Evolutionary conservation across 2,888 invertebrate genomes (phyloP).

Genomic region (Timandra comae): DNA sequence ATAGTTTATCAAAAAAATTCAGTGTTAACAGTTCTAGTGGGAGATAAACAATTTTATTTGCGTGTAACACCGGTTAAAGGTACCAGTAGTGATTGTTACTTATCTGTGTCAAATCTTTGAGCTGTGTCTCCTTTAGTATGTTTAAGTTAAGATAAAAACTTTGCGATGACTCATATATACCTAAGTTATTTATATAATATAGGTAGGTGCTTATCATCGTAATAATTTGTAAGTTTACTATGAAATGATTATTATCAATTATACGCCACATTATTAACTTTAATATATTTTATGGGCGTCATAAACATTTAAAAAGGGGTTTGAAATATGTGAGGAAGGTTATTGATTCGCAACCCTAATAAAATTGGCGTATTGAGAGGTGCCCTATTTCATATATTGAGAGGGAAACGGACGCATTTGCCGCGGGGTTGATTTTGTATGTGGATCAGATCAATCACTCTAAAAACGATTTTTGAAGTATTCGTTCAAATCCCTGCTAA

Average conservation of each 20-base stretch:
- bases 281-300: conserved; percentile 27
- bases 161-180: not conserved
- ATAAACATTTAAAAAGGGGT: conserved; percentile 46
- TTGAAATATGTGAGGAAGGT: conserved; percentile 39
- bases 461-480: conserved; percentile 32
- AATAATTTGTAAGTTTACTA: not conserved
- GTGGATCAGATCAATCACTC: conserved; percentile 42
- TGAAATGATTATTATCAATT: conserved; percentile 25
- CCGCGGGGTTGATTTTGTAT: conserved; percentile 47
- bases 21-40: conserved; percentile 32
- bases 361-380: conserved; percentile 60
- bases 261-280: conserved; percentile 31
- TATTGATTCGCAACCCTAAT: conserved; percentile 70
- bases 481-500: too few species aligned
- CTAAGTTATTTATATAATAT: not conserved
- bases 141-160: conserved; percentile 1
- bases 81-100: conserved; percentile 24
- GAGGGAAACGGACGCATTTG: conserved; percentile 43
- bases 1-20: conserved; percentile 17
- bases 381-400: conserved; percentile 58
- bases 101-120: conserved; percentile 21
- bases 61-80: conserved; percentile 31
- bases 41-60: conserved; percentile 3
- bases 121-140: conserved; percentile 18
- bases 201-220: not conserved